A percentile compares a stretch with the other conserved stretches of the same genome.
phyloP scores from a whole-genome alignment of 2,888 invertebrate genomes.

The Limnephilus lunatus region DNA sequence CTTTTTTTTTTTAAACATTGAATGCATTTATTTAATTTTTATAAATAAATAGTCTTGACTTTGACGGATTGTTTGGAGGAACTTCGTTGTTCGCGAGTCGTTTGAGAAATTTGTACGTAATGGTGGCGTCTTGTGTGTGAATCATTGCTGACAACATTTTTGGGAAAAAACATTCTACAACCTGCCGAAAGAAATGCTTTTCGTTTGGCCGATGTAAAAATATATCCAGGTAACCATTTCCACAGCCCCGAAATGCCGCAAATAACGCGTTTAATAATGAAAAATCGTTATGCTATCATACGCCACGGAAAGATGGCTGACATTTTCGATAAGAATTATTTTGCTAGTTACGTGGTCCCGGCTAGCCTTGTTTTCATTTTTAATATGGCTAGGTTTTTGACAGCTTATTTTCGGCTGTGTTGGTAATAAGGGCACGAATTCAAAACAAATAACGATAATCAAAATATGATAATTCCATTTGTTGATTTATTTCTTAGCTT shows the following conservation, averaged over 20 bases:
- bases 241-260: slow-evolving; percentile 24
- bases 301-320: slow-evolving; percentile 43
- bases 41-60: neutral
- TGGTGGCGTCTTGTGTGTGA: slow-evolving; percentile 74
- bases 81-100: slow-evolving; percentile 36
- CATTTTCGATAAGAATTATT: slow-evolving; percentile 26
- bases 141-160: slow-evolving; percentile 78
- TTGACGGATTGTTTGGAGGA: neutral
- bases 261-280: neutral
- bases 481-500: neutral
- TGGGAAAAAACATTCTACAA: slow-evolving; percentile 68
- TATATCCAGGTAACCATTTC: slow-evolving; percentile 50
- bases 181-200: slow-evolving; percentile 48
- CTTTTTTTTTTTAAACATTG: too few relatives aligned
- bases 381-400: slow-evolving; percentile 54
- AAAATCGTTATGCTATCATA: neutral
- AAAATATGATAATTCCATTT: neutral
- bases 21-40: neutral
- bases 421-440: slow-evolving; percentile 49
- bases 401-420: slow-evolving; percentile 55
- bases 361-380: slow-evolving; percentile 41
- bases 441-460: slow-evolving; percentile 13
- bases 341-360: slow-evolving; percentile 41
- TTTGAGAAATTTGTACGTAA: slow-evolving; percentile 69
- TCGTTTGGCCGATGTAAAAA: slow-evolving; percentile 48